Conservation (phyloP, 1,140 invertebrate genomes). For the Dysdera silvatica region DNA sequence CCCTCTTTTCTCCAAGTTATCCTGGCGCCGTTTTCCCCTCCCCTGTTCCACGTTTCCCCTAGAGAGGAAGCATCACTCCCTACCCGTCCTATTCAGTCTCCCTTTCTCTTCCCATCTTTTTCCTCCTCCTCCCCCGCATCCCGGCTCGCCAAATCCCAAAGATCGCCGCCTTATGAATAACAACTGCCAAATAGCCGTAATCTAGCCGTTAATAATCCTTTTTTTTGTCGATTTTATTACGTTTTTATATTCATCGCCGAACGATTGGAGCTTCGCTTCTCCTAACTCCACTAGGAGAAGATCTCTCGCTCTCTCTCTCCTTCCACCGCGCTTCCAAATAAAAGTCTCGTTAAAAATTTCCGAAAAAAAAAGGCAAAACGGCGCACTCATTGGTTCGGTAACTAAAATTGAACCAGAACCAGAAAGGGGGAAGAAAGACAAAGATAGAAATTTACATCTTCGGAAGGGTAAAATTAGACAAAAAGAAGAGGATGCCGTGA, state of each 20-base stretch:
- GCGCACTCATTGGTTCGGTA: no score
- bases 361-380: no score
- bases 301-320: conserved; percentile 15
- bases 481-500: no score
- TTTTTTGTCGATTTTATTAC: conserved; percentile 27
- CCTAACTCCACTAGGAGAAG: neutral
- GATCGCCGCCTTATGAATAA: conserved; percentile 26
- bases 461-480: no score
- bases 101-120: no score
- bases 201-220: conserved; percentile 29
- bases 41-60: no score
- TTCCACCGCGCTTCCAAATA: neutral
- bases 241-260: conserved; percentile 26
- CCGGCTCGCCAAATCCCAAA: neutral
- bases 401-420: no score
- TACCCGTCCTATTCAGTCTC: no score
- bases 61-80: no score
- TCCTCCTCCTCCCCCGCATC: neutral
- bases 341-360: no score
- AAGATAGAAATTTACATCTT: no score
- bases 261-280: neutral
- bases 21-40: neutral
- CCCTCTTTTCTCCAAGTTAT: neutral
- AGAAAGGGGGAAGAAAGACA: no score
- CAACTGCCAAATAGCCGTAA: conserved; percentile 29